Conservation (phyloP, 2,113 vertebrate species). For the Anhinga rufa region DNA sequence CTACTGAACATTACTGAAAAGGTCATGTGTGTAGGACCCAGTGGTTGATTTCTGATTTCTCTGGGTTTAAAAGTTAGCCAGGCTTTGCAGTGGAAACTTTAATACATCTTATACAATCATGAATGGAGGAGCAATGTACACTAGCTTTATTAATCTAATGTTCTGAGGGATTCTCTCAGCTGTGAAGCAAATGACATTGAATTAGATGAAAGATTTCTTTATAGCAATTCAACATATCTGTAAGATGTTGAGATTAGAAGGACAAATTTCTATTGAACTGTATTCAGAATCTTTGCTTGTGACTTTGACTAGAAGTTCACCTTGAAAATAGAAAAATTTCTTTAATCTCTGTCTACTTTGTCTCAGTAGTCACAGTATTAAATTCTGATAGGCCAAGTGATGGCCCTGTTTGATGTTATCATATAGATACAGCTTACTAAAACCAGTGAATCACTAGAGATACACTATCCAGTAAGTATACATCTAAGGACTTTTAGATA, state of each 20-base stretch:
- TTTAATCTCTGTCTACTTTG: background rate
- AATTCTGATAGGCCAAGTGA: background rate
- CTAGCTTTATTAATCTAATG: background rate
- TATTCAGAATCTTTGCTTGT: background rate
- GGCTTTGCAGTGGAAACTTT: background rate
- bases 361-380: background rate
- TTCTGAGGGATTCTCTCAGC: background rate
- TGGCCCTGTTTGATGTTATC: background rate
- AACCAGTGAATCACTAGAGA: background rate
- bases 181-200: background rate
- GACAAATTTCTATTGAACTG: background rate
- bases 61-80: background rate
- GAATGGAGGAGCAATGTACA: background rate
- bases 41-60: background rate
- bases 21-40: background rate
- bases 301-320: background rate
- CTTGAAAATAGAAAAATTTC: background rate
- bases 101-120: background rate
- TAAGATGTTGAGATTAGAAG: background rate
- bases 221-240: background rate
- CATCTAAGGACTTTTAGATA: background rate
- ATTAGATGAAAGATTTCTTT: no score
- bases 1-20: background rate
- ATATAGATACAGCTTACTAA: background rate
- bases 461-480: background rate